Conservation (phyloP, 2,888 invertebrate genomes). For the Euzophera pinguis region DNA sequence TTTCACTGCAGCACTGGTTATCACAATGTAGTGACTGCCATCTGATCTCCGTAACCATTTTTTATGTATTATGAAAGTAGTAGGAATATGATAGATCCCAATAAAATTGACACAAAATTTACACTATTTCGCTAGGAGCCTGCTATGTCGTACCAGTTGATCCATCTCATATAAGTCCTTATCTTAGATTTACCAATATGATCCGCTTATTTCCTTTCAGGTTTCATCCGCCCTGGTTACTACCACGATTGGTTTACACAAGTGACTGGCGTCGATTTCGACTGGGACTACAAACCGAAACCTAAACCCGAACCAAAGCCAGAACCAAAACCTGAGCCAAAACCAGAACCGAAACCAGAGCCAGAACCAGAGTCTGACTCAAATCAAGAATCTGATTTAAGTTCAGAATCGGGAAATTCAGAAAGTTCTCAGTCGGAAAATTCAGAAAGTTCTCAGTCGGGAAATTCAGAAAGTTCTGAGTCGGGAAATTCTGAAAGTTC, state of each 20-base stretch:
- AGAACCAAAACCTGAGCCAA: not conserved
- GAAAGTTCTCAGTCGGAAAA: not conserved
- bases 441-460: not conserved
- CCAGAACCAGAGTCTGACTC: not conserved
- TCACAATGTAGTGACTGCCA: too few relatives aligned
- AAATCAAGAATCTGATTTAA: not conserved
- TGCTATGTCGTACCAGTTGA: too few relatives aligned
- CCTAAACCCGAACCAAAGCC: slow-evolving; percentile 11
- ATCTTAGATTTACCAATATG: too few relatives aligned
- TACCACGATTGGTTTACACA: slow-evolving; percentile 12
- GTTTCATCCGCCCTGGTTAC: slow-evolving; percentile 14
- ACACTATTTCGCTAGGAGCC: too few relatives aligned
- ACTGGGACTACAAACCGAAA: slow-evolving; percentile 8
- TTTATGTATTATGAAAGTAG: too few relatives aligned
- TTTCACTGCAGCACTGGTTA: too few relatives aligned
- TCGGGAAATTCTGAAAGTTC: not conserved
- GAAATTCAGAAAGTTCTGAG: not conserved
- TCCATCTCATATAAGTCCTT: too few relatives aligned
- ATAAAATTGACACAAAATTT: too few relatives aligned
- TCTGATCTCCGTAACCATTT: too few relatives aligned
- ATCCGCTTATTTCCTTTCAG: not conserved
- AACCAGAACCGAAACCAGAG: slow-evolving; percentile 2
- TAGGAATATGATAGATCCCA: too few relatives aligned
- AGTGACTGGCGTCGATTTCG: slow-evolving; percentile 13
- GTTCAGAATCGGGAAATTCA: not conserved